Base-by-base conservation (phyloP, 2,888 invertebrate genomes). In the Xestobium rufovillosum region DNA sequence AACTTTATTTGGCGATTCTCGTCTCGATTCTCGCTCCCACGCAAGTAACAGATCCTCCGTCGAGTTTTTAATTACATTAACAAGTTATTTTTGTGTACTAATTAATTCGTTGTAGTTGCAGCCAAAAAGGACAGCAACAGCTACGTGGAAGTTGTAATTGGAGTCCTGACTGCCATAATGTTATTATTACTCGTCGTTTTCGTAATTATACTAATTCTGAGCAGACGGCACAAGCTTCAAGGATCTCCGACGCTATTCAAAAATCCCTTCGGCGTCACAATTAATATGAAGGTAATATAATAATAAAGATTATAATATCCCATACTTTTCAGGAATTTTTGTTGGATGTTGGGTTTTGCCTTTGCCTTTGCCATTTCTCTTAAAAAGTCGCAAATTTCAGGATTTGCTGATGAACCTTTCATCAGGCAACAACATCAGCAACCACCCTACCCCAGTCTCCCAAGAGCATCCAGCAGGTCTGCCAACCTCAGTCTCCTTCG, bases 241-340 rank as follows among this genome's bases (percentile, higher is more conserved):
- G 75, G 73, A 29, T 75, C 75, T 3, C 75, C 75, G 3, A 72
- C 75, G n/a, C 65, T 75, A 32, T 59, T 75, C 26, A 68, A 74
- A 47, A 75, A 76, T 59, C 75, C 75, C 33, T 76, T 76, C 48
- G 72, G 74, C 36, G 76, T 80, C 36, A 73, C 75, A 41, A 74
- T 80, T 43, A 79, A 79, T 59, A 76, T 80, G 73, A 80, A 79
- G 69, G 78, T 75, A 63, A 53, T 49, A 14, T 16, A n/a, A n/a
- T n/a, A n/a, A n/a, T n/a, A n/a, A n/a, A n/a, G n/a, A n/a, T n/a
- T n/a, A 6, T 16, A 11, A 13, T 17, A 28, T 39, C 13, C n/a
- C n/a, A n/a, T n/a, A n/a, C n/a, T n/a, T n/a, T n/a, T n/a, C n/a
- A n/a, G n/a, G n/a, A n/a, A n/a, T n/a, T n/a, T n/a, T n/a, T n/a